A percentile compares a stretch with the other conserved stretches of the same genome.
These are phyloP conservation scores for Plectrocnemia conspersa DNA, from an alignment of 1,140 invertebrate species.

Conservation along the genomic window DNA sequence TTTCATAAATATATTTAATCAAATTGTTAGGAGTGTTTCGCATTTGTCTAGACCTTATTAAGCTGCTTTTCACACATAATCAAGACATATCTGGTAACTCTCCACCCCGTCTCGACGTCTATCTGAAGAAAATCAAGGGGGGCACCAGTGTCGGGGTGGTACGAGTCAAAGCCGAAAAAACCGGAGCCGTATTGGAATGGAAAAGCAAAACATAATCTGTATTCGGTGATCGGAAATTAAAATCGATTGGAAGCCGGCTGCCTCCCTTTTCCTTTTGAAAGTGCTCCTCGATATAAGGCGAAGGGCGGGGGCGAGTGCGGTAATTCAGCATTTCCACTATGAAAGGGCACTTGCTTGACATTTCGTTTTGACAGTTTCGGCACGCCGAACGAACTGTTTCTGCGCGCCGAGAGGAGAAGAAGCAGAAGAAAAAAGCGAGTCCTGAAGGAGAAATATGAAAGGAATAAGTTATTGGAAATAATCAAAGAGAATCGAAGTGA, in stretches of 20 bases:
- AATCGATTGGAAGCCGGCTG: slow-evolving; percentile 30
- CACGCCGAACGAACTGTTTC: slow-evolving; percentile 28
- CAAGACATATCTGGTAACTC: no score
- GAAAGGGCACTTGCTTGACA: slow-evolving; percentile 35
- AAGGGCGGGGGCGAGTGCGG: slow-evolving; percentile 5
- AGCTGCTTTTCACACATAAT: no score
- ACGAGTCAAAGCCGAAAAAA: slow-evolving; percentile 9
- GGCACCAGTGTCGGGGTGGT: not conserved
- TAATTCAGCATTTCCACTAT: slow-evolving; percentile 31
- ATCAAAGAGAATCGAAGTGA: slow-evolving; percentile 33
- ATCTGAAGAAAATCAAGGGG: slow-evolving; percentile 1
- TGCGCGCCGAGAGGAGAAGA: slow-evolving; percentile 21
- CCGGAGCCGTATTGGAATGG: slow-evolving; percentile 31
- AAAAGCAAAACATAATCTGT: slow-evolving; percentile 37
- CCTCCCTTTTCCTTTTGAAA: slow-evolving; percentile 24
- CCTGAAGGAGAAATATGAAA: slow-evolving; percentile 28
- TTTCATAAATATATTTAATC: no score
- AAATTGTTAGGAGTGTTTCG: no score
- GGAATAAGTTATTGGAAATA: slow-evolving; percentile 34
- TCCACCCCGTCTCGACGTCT: not conserved
- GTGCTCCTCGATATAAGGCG: no score
- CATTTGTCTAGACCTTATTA: no score
- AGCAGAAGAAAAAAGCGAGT: not conserved
- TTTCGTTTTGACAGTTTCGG: slow-evolving; percentile 34
- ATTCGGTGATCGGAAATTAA: slow-evolving; percentile 37